Conservation (phyloP, 2,888 invertebrate genomes). For the Callyntrura guangdongensis region DNA sequence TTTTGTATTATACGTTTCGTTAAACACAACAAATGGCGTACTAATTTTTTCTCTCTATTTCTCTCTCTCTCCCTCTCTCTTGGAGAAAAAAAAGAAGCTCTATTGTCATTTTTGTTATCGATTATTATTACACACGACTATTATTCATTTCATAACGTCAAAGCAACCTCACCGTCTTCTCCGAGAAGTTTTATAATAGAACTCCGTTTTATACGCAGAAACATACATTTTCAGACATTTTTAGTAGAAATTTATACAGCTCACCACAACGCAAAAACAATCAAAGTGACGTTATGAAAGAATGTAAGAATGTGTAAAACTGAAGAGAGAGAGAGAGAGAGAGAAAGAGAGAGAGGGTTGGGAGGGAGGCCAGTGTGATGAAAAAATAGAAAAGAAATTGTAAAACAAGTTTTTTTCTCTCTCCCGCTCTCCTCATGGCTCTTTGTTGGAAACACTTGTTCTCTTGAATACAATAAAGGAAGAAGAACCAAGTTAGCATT, state of each 20-base stretch:
- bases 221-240: background rate
- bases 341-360: too few relatives aligned
- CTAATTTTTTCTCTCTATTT: conserved; percentile 6
- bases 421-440: too few relatives aligned
- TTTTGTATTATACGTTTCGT: background rate
- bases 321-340: conserved; percentile 4
- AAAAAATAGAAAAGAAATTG: conserved; percentile 13
- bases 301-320: too few relatives aligned
- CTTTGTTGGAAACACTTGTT: conserved; percentile 32
- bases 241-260: background rate
- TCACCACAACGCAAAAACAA: background rate
- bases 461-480: conserved; percentile 35
- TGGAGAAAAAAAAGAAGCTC: background rate
- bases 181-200: background rate
- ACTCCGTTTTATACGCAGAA: background rate
- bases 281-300: conserved; percentile 13
- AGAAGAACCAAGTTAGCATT: conserved; percentile 15
- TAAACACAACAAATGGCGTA: background rate
- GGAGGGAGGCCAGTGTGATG: too few relatives aligned
- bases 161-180: background rate
- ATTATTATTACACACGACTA: conserved; percentile 13
- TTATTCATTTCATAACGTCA: conserved; percentile 27
- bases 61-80: too few relatives aligned
- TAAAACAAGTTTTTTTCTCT: background rate
- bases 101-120: conserved; percentile 30